Conservation (phyloP, 2,888 invertebrate genomes). For the Andrena minutula region DNA sequence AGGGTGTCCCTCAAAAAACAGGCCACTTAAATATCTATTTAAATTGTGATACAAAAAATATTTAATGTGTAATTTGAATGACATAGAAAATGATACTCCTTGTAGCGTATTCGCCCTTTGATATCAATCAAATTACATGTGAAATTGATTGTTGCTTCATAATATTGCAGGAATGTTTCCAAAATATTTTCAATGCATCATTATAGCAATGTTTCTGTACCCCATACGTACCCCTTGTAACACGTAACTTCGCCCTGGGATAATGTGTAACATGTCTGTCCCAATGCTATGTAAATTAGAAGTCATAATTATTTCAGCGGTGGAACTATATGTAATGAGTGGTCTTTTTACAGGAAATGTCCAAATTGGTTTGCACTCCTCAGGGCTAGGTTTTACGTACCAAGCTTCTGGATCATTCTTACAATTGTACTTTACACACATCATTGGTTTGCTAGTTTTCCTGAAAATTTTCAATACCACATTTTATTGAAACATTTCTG, state of each 20-base stretch:
- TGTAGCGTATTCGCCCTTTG: no score
- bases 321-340: conserved; percentile 76
- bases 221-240: conserved; percentile 75
- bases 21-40: no score
- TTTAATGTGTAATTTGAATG: no score
- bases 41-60: no score
- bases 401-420: conserved; percentile 77
- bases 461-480: conserved; percentile 39
- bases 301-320: conserved; percentile 67
- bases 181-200: background rate
- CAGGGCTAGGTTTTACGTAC: conserved; percentile 77
- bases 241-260: conserved; percentile 75
- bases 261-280: conserved; percentile 71
- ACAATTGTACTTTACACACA: conserved; percentile 75
- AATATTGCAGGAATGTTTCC: no score
- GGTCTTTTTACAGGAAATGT: conserved; percentile 76
- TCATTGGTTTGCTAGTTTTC: conserved; percentile 48
- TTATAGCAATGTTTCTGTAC: background rate
- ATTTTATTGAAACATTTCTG: background rate
- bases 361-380: conserved; percentile 79
- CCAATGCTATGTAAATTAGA: conserved; percentile 67
- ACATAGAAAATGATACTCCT: no score
- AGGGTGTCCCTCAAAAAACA: no score
- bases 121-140: no score
- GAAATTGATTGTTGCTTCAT: no score